Evolutionary conservation across 2,888 invertebrate genomes (phyloP).

Genomic region (Thalpophila matura): DNA sequence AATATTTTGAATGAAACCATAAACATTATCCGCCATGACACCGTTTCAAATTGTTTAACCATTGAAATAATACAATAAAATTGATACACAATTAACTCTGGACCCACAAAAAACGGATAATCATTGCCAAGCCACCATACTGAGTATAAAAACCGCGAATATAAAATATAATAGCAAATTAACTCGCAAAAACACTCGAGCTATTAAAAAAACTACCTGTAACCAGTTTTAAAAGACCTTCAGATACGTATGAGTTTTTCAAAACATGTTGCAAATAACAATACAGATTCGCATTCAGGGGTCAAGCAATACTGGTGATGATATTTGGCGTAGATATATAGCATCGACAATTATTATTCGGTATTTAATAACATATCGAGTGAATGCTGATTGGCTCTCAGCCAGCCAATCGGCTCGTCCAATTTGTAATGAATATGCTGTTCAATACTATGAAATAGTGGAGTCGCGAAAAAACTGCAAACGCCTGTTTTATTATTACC

Average conservation of each 20-base stretch:
- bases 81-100: slow-evolving; percentile 29
- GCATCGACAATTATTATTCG: slow-evolving; percentile 71
- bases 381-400: slow-evolving; percentile 75
- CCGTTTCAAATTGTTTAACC: slow-evolving; percentile 1
- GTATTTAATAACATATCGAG: slow-evolving; percentile 75
- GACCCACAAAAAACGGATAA: slow-evolving; percentile 28
- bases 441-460: slow-evolving; percentile 69
- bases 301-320: slow-evolving; percentile 64
- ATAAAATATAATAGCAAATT: slow-evolving; percentile 51
- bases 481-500: slow-evolving; percentile 49
- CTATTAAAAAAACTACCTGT: slow-evolving; percentile 60
- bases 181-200: slow-evolving; percentile 61
- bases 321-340: slow-evolving; percentile 66
- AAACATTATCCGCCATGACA: slow-evolving; percentile 25
- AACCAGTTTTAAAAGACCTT: slow-evolving; percentile 62
- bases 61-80: slow-evolving; percentile 26
- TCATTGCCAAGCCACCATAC: slow-evolving; percentile 47
- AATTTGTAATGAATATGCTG: slow-evolving; percentile 77
- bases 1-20: background rate
- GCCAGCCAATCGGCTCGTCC: slow-evolving; percentile 78
- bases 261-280: slow-evolving; percentile 50
- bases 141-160: slow-evolving; percentile 38
- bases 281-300: slow-evolving; percentile 58
- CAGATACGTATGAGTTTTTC: slow-evolving; percentile 24
- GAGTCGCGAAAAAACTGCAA: slow-evolving; percentile 70